Conservation (phyloP, 2,888 invertebrate genomes). For the Sminthurinus aureus region DNA sequence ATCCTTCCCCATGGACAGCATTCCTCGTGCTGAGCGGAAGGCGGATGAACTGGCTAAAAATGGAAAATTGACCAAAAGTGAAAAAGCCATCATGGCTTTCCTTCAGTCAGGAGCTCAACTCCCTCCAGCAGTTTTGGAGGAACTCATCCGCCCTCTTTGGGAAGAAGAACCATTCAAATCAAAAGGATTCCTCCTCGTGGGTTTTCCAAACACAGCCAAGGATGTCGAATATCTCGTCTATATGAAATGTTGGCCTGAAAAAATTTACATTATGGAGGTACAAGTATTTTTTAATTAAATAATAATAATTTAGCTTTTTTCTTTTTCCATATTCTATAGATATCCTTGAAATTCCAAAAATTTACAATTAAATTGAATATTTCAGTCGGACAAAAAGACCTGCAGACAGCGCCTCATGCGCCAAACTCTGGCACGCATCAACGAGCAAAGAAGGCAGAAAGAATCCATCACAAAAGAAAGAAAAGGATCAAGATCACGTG, state of each 20-base stretch:
- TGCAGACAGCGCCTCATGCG: constrained; percentile 28
- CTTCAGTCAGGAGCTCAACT: constrained; percentile 66
- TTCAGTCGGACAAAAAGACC: constrained; percentile 30
- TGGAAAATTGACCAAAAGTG: constrained; percentile 39
- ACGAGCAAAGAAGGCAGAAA: not conserved
- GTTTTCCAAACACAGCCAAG: constrained; percentile 68
- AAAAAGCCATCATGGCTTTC: constrained; percentile 65
- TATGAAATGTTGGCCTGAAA: constrained; percentile 68
- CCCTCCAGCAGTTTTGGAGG: constrained; percentile 64
- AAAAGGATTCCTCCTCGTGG: constrained; percentile 70
- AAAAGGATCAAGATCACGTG: too few relatives aligned
- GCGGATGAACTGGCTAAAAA: not conserved
- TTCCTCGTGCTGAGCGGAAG: constrained; percentile 41
- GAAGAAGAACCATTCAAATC: constrained; percentile 66
- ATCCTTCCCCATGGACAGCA: constrained; percentile 46
- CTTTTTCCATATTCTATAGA: not conserved
- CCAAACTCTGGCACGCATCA: not conserved
- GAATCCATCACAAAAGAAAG: too few relatives aligned
- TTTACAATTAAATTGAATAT: not conserved
- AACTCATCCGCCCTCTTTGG: constrained; percentile 67
- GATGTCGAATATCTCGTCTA: constrained; percentile 68
- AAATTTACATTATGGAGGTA: constrained; percentile 45
- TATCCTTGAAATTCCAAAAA: not conserved
- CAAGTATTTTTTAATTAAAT: not conserved
- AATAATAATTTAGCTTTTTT: too few relatives aligned